These are phyloP conservation scores for Leptarthrus brevirostris DNA, from an alignment of 2,888 invertebrate genomes.

Conservation along the genomic window DNA sequence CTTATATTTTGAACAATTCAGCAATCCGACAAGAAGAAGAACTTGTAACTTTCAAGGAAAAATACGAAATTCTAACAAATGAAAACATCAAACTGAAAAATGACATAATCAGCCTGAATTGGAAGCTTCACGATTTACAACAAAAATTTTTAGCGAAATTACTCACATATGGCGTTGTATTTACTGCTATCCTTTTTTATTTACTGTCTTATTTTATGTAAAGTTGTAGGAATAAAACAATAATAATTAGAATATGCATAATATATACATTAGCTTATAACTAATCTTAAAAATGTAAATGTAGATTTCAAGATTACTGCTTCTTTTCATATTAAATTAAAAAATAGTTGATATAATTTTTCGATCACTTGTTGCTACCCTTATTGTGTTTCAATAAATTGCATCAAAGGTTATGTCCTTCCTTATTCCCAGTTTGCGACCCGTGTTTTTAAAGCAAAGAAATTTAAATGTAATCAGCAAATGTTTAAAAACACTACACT, in stretches of 20 bases:
- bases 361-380: no score
- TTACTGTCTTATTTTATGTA: constrained; percentile 59
- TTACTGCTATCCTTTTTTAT: constrained; percentile 62
- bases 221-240: background rate
- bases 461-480: no score
- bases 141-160: constrained; percentile 57
- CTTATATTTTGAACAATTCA: constrained; percentile 60
- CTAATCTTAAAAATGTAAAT: no score
- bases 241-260: background rate
- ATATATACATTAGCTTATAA: no score
- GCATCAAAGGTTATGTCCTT: no score
- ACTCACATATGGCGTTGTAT: constrained; percentile 60
- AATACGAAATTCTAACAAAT: constrained; percentile 61
- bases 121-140: constrained; percentile 57
- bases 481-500: no score
- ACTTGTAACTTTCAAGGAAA: constrained; percentile 65
- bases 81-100: constrained; percentile 62
- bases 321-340: no score
- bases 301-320: no score
- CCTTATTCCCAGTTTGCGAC: no score
- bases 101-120: constrained; percentile 61
- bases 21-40: constrained; percentile 64
- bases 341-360: no score
- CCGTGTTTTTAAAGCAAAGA: no score
- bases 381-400: no score